phyloP scores from a whole-genome alignment of 53 echinoderm and acorn worm species.

The Patiria pectinifera region DNA sequence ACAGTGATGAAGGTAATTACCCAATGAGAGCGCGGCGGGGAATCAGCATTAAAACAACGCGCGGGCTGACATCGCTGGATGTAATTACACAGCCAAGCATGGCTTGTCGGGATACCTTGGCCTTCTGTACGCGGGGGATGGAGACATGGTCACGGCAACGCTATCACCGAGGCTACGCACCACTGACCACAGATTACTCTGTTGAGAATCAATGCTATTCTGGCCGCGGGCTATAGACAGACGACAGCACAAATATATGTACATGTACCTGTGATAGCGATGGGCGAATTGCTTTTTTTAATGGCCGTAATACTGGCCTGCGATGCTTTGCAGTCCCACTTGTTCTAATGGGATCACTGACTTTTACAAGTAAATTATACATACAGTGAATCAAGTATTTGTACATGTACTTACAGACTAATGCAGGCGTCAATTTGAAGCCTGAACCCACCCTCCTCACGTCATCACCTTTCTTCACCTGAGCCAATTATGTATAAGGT shows the following conservation, averaged over 20 bases:
- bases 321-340: not conserved
- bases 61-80: not conserved
- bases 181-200: not conserved
- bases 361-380: not conserved
- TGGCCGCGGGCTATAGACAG: not conserved
- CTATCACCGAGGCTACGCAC: not conserved
- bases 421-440: too few species aligned
- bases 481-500: too few species aligned
- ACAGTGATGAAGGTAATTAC: constrained; percentile 27
- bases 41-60: not conserved
- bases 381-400: not conserved
- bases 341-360: not conserved
- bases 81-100: not conserved
- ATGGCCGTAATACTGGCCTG: not conserved
- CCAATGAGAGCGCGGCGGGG: not conserved
- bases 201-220: constrained; percentile 5
- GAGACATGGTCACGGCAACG: not conserved
- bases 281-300: constrained; percentile 2
- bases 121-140: not conserved
- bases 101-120: not conserved
- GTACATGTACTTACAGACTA: not conserved
- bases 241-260: not conserved
- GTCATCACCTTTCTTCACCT: too few species aligned
- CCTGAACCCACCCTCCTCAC: too few species aligned
- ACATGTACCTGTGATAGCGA: not conserved